Base-by-base conservation (phyloP, 2,888 invertebrate species). In the Pteria penguin region DNA sequence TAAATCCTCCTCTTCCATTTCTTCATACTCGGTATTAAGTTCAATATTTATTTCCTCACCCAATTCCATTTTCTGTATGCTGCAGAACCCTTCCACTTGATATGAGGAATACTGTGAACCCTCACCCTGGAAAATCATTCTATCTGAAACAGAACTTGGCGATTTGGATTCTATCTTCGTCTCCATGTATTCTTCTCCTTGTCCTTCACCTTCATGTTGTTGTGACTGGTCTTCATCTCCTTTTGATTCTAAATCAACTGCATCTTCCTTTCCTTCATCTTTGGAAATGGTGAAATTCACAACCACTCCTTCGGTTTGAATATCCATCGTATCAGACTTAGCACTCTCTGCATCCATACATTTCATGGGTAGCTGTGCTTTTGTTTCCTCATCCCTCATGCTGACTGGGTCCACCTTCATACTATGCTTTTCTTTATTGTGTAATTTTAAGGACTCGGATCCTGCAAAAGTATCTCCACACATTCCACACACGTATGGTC, bases 401-500 rank as follows among this genome's bases (percentile, higher is more conserved):
- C 18, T 45, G 11, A 45, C 45, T 14, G 8, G 11, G 18, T 45
- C 45, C 45, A 45, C 45, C 18, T 45, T 18, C 18, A 18, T 18
- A 45, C 18, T 45, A 18, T 45, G 45, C 18, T 45, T 45, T 45
- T 8, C 8, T 8, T 45, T 45, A 18, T 18, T 32, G 60, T 77
- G 76, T 5, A 27, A 68, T 77, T 73, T 77, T 4, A 89, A 82
- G 60, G 83, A 81, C 2, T 82, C 84, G 14, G 85, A 79, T 27
- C 75, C 76, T 29, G 87, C 85, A 79, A 90, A 90, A 2, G 88
- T 90, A 65, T 84, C 79, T 14, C 90, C 90, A 80, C 90, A 90
- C 31, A 85, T 76, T 5, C 89, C 90, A 82, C 90, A 90, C 1
- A 90, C 86, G 81, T 90, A 90, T 4, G 90, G 90, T 4, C 86